A percentile compares a stretch with the other conserved stretches of the same genome.
phyloP scores from a whole-genome alignment of 2,113 vertebrate species.

The Cyanocitta stelleri region DNA sequence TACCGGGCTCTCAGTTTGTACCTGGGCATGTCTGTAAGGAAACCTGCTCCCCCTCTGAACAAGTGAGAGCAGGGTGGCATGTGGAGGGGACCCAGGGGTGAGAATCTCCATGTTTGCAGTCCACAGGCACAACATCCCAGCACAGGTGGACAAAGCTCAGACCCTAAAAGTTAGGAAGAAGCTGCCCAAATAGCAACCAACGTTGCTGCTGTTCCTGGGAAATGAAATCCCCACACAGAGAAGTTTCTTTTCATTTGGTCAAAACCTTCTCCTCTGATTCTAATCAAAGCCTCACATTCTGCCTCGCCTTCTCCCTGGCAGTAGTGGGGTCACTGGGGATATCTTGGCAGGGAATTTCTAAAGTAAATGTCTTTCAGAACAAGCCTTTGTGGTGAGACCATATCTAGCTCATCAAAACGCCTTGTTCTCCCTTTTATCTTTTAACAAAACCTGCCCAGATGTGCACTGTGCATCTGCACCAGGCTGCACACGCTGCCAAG shows the following conservation, averaged over 20 bases:
- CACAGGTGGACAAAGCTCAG: not conserved
- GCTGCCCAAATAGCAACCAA: not conserved
- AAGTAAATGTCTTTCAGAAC: not conserved
- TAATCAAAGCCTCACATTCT: not conserved
- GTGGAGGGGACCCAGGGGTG: not conserved
- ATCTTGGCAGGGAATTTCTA: not conserved
- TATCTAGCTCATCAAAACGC: not conserved
- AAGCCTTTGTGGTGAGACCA: not conserved
- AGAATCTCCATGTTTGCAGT: not conserved
- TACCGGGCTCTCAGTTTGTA: not conserved
- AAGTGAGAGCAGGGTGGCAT: not conserved
- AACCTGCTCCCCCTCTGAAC: not conserved
- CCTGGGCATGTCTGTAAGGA: not conserved
- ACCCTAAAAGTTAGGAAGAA: not conserved
- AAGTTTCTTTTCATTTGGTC: not conserved
- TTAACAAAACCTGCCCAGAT: not conserved
- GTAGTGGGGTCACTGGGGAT: not conserved
- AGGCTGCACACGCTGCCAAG: not conserved
- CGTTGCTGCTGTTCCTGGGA: not conserved
- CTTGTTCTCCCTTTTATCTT: not conserved
- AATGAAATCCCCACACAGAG: not conserved
- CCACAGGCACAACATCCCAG: not conserved
- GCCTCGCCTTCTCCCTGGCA: rapidly evolving
- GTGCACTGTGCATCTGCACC: not conserved
- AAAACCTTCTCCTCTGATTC: not conserved